phyloP scores from a whole-genome alignment of 2,113 vertebrate genomes.

The Anhinga rufa region DNA sequence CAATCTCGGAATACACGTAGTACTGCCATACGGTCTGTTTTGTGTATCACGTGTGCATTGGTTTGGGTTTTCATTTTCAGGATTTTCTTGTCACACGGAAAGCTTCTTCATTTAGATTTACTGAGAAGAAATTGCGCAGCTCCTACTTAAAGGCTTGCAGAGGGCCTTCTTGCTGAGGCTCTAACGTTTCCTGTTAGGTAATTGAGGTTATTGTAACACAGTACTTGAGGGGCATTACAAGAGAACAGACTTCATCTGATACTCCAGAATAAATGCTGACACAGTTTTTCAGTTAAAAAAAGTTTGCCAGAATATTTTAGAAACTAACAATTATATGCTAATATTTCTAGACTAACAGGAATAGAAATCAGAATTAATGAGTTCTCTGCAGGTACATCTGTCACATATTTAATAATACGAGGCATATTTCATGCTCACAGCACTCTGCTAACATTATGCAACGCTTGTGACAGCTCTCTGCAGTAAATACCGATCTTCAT shows the following conservation, averaged over 20 bases:
- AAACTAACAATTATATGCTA: slow-evolving; percentile 57
- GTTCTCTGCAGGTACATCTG: slow-evolving; percentile 39
- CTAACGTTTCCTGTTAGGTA: not conserved
- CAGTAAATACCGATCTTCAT: not conserved
- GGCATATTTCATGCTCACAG: not conserved
- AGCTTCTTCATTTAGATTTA: not conserved
- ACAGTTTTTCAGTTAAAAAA: slow-evolving; percentile 53
- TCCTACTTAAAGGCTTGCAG: not conserved
- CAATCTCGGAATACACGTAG: not conserved
- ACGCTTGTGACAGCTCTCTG: not conserved
- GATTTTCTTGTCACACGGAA: not conserved
- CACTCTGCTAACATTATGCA: not conserved
- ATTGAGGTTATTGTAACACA: slow-evolving; percentile 37
- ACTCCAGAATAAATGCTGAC: slow-evolving; percentile 54
- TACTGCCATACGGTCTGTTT: not conserved
- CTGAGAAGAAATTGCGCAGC: not conserved
- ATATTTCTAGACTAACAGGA: slow-evolving; percentile 60
- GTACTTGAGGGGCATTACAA: slow-evolving; percentile 16
- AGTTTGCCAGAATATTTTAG: slow-evolving; percentile 52
- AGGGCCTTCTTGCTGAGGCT: not conserved
- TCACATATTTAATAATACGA: not conserved
- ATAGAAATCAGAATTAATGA: slow-evolving; percentile 57
- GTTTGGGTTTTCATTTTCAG: not conserved
- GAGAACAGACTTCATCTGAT: slow-evolving; percentile 6
- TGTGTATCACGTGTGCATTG: not conserved